phyloP scores from a whole-genome alignment of 2,888 invertebrate species.

The Antheraea yamamai region DNA sequence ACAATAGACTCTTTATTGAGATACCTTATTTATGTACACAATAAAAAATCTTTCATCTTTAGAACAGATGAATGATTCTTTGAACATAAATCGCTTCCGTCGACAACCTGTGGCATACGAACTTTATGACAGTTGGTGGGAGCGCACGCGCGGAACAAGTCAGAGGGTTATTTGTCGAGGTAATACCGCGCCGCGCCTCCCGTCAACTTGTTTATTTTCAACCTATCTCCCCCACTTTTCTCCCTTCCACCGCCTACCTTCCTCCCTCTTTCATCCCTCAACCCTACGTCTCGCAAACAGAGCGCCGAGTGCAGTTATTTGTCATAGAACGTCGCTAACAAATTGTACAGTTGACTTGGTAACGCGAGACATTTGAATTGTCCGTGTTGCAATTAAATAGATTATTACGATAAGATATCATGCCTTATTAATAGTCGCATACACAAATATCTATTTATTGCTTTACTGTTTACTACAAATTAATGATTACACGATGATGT shows the following conservation, averaged over 20 bases:
- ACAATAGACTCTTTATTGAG: neutral
- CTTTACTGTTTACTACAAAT: neutral
- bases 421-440: neutral
- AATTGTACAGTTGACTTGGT: slow-evolving; percentile 20
- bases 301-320: slow-evolving; percentile 28
- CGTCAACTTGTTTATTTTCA: slow-evolving; percentile 48
- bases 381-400: neutral
- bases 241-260: slow-evolving; percentile 5
- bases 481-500: neutral
- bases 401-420: neutral
- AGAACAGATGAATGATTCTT: neutral
- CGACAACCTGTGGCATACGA: neutral
- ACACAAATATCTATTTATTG: neutral
- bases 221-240: slow-evolving; percentile 16
- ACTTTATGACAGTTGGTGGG: slow-evolving; percentile 8
- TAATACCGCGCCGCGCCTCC: slow-evolving; percentile 32
- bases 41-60: neutral
- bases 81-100: slow-evolving; percentile 12
- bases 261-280: slow-evolving; percentile 19
- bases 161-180: slow-evolving; percentile 39
- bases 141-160: slow-evolving; percentile 39
- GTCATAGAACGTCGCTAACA: slow-evolving; percentile 31
- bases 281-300: slow-evolving; percentile 14
- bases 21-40: neutral
- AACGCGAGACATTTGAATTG: slow-evolving; percentile 24